Evolutionary conservation across 1,140 invertebrate genomes (phyloP).

Genomic region (Drosophila seguyi): DNA sequence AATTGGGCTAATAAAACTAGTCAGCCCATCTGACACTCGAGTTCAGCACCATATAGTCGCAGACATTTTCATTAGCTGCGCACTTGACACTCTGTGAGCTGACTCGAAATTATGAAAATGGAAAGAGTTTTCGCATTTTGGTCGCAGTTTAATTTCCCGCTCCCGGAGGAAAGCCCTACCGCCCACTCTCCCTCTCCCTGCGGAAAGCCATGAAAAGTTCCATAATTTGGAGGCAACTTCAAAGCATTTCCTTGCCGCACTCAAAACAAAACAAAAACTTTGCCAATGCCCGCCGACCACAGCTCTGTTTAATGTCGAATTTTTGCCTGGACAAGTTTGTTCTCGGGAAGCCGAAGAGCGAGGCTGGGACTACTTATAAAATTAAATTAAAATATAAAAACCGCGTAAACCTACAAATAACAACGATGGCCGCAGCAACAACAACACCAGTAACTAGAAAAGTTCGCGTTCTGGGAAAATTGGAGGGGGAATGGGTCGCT

Average conservation of each 20-base stretch:
- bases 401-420: constrained; percentile 78
- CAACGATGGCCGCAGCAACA: constrained; percentile 47
- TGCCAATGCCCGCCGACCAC: constrained; percentile 30
- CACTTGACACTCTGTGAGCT: constrained; percentile 11
- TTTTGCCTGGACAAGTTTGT: constrained; percentile 69
- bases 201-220: constrained; percentile 50
- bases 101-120: constrained; percentile 22
- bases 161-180: neutral
- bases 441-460: constrained; percentile 36
- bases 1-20: neutral
- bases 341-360: neutral
- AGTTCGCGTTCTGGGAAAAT: constrained; percentile 17
- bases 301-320: constrained; percentile 72
- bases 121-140: constrained; percentile 27
- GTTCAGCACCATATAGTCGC: constrained; percentile 19
- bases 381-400: constrained; percentile 84
- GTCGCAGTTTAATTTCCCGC: constrained; percentile 35
- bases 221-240: constrained; percentile 64
- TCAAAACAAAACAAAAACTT: constrained; percentile 58
- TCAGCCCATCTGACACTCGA: neutral
- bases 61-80: constrained; percentile 13
- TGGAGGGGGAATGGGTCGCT: constrained; percentile 1
- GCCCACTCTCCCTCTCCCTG: neutral
- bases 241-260: constrained; percentile 65
- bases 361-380: constrained; percentile 67